A percentile compares a stretch with the other conserved stretches of the same genome.
Evolutionary conservation across 2,113 vertebrate genomes (phyloP).

Genomic region (Desmodus rotundus): DNA sequence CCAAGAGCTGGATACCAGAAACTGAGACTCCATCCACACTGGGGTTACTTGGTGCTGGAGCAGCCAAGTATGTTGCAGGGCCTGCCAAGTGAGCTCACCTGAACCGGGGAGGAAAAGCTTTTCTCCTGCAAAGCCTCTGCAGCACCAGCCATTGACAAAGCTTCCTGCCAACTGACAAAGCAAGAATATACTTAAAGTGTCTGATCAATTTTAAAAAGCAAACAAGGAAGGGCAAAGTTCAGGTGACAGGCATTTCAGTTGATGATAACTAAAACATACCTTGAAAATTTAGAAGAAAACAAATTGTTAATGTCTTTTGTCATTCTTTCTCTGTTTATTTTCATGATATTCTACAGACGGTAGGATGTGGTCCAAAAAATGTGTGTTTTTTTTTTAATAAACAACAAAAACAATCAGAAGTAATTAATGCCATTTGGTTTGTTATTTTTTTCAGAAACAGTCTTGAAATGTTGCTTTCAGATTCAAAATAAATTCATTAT

Average conservation of each 20-base stretch:
- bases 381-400: background rate
- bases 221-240: background rate
- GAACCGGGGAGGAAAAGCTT: background rate
- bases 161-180: background rate
- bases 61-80: background rate
- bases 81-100: background rate
- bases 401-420: background rate
- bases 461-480: background rate
- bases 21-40: background rate
- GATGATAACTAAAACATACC: background rate
- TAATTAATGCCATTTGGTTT: background rate
- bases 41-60: background rate
- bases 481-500: background rate
- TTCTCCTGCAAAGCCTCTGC: background rate
- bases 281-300: background rate
- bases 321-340: background rate
- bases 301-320: background rate
- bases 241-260: background rate
- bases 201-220: background rate
- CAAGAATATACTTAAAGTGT: background rate
- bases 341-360: background rate
- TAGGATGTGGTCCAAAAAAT: background rate
- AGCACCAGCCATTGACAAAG: background rate
- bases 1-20: background rate
- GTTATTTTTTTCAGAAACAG: background rate